Percentiles rank a stretch among this genome's conserved stretches.
Conservation (phyloP, 2,113 vertebrate genomes). For the Aramus guarauna region DNA sequence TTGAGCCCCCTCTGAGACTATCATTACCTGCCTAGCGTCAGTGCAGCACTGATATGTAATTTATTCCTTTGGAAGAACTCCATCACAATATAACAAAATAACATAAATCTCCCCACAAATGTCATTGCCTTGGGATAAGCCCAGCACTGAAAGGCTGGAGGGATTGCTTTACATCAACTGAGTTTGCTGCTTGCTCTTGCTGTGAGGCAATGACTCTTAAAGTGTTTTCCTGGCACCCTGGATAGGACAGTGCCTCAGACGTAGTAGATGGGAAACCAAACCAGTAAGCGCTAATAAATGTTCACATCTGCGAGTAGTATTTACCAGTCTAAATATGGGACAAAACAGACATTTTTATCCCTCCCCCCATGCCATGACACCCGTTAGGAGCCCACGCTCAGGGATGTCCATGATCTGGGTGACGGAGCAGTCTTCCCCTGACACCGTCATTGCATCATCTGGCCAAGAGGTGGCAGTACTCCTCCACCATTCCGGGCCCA, state of each 20-base stretch:
- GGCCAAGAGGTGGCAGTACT: constrained; percentile 76
- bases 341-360: neutral
- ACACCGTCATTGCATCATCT: neutral
- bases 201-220: neutral
- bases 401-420: neutral
- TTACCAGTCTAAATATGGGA: neutral
- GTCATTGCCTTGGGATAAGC: constrained; percentile 52
- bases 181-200: neutral
- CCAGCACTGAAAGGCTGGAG: constrained; percentile 26
- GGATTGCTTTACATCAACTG: constrained; percentile 14
- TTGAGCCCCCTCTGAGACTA: constrained; percentile 26
- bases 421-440: neutral
- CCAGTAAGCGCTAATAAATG: neutral
- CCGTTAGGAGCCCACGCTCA: neutral
- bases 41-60: constrained; percentile 39
- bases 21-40: constrained; percentile 49
- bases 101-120: constrained; percentile 56
- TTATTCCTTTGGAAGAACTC: constrained; percentile 61
- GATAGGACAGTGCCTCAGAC: neutral
- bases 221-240: neutral
- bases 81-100: constrained; percentile 36
- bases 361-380: neutral
- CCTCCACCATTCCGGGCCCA: constrained; percentile 11
- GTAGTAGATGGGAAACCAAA: neutral
- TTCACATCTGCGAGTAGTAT: neutral